Evolutionary conservation across 1,140 invertebrate genomes (phyloP).

Genomic region (Idris sp.): DNA sequence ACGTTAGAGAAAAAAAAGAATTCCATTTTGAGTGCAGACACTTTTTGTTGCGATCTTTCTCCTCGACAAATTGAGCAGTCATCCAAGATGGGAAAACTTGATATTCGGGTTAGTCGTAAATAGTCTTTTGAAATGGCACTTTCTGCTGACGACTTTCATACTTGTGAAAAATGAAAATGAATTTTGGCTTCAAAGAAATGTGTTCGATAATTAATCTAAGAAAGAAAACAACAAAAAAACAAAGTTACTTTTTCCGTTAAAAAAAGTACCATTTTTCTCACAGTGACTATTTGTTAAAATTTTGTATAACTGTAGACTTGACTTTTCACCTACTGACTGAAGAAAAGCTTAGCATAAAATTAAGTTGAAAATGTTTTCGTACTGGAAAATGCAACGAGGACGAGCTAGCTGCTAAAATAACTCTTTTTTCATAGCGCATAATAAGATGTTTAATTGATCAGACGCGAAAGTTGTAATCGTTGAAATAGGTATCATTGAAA

Average conservation of each 20-base stretch:
- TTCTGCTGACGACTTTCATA: slow-evolving; percentile 31
- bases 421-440: slow-evolving; percentile 19
- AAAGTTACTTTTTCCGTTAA: too few relatives aligned
- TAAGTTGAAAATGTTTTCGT: slow-evolving; percentile 29
- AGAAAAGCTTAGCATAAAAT: too few relatives aligned
- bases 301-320: too few relatives aligned
- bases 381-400: slow-evolving; percentile 13
- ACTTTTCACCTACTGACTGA: too few relatives aligned
- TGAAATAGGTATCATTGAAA: slow-evolving; percentile 49
- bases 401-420: slow-evolving; percentile 13
- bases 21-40: slow-evolving; percentile 2
- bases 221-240: too few relatives aligned
- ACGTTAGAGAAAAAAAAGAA: slow-evolving; percentile 1
- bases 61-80: slow-evolving; percentile 13
- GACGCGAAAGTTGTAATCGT: slow-evolving; percentile 47
- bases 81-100: slow-evolving; percentile 38
- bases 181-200: too few relatives aligned
- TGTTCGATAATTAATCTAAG: too few relatives aligned
- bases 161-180: too few relatives aligned
- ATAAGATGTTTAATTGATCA: slow-evolving; percentile 40
- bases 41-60: slow-evolving; percentile 28
- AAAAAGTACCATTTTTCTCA: too few relatives aligned
- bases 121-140: slow-evolving; percentile 30
- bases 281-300: too few relatives aligned
- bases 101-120: slow-evolving; percentile 25